Evolutionary conservation across 2,797 vertebrate species (phyloP).

Genomic region (Adrianichthys oophorus): DNA sequence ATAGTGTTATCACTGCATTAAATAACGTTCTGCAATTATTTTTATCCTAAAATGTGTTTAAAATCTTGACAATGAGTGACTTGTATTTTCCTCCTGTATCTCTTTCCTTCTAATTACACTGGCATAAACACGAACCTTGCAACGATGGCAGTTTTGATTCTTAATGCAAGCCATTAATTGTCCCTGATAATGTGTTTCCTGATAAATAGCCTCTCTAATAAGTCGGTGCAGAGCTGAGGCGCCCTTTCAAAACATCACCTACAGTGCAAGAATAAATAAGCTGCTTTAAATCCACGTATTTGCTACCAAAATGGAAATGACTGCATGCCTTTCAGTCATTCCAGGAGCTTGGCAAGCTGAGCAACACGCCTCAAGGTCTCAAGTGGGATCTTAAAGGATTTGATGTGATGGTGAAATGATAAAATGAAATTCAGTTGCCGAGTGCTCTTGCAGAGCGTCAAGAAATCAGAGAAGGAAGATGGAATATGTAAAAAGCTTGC

Average conservation of each 20-base stretch:
- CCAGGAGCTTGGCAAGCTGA: slow-evolving; percentile 23
- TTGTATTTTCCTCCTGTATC: not conserved
- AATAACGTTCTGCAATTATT: too few relatives aligned
- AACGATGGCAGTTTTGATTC: slow-evolving; percentile 25
- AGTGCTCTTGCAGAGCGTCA: slow-evolving; percentile 24
- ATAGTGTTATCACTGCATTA: too few relatives aligned
- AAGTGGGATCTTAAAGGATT: slow-evolving; percentile 44
- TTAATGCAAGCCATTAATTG: slow-evolving; percentile 32
- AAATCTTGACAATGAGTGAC: too few relatives aligned
- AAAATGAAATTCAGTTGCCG: slow-evolving; percentile 27
- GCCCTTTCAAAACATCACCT: slow-evolving; percentile 29
- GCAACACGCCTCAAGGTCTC: slow-evolving; percentile 31
- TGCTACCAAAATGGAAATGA: slow-evolving; percentile 33
- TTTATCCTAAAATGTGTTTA: too few relatives aligned
- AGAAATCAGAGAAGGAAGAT: slow-evolving; percentile 31
- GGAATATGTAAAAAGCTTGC: slow-evolving; percentile 18
- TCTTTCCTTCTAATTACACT: not conserved
- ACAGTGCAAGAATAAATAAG: slow-evolving; percentile 21
- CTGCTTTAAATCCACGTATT: slow-evolving; percentile 22
- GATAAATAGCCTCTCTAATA: slow-evolving; percentile 18
- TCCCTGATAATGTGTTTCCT: slow-evolving; percentile 20
- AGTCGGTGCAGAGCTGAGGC: not conserved
- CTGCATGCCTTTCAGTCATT: slow-evolving; percentile 21
- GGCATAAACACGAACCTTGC: slow-evolving; percentile 17
- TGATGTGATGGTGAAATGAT: slow-evolving; percentile 26